Percentiles rank a stretch among this genome's conserved stretches.
These are phyloP conservation scores for Psittacara wagleri DNA, from an alignment of 2,113 vertebrate species.

Conservation along the genomic window DNA sequence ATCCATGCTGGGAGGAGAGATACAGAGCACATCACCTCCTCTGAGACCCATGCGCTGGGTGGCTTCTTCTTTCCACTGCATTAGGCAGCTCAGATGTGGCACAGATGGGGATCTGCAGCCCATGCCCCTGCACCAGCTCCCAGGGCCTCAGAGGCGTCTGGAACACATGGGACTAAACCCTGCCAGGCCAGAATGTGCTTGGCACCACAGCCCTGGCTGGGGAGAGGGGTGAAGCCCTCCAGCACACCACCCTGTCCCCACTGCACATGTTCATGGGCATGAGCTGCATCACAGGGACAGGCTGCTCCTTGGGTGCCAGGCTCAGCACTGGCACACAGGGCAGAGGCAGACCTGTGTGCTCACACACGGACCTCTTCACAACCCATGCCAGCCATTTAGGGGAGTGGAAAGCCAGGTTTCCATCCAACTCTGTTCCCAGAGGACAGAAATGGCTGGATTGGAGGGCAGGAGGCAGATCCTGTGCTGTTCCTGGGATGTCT, in stretches of 20 bases:
- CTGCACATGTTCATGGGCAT: fast-evolving
- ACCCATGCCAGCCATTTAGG: fast-evolving
- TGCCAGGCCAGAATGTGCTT: fast-evolving
- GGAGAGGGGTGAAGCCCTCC: background rate
- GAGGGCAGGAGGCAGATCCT: background rate
- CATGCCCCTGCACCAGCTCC: fast-evolving
- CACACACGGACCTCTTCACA: fast-evolving
- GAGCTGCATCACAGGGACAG: fast-evolving
- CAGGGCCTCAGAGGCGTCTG: fast-evolving
- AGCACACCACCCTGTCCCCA: background rate
- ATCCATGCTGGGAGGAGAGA: background rate
- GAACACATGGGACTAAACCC: constrained; percentile 6
- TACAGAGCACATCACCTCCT: background rate
- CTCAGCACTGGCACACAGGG: background rate
- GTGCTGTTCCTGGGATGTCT: background rate
- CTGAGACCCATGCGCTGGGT: background rate
- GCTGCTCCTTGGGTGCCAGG: background rate
- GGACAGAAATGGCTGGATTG: background rate
- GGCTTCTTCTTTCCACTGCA: background rate
- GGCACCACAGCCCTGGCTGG: background rate
- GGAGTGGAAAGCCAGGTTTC: background rate
- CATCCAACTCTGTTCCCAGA: background rate
- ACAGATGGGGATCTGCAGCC: background rate
- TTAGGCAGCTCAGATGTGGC: constrained; percentile 7
- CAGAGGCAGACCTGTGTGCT: fast-evolving